Percentiles rank a stretch among this genome's conserved stretches.
phyloP scores from a whole-genome alignment of 2,888 invertebrate species.

The Leucoptera coffeella region DNA sequence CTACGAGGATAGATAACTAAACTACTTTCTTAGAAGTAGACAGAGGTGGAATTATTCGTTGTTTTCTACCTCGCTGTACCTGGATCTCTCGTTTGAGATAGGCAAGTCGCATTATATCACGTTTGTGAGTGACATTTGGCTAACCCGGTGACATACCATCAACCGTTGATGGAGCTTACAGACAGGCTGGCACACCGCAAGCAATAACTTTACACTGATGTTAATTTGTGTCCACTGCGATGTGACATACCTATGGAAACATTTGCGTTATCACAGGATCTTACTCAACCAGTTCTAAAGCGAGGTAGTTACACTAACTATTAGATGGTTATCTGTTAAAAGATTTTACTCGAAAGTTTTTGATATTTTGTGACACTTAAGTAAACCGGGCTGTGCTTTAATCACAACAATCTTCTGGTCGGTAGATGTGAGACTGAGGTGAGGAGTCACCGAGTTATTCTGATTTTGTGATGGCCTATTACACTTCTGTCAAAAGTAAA shows the following conservation, averaged over 20 bases:
- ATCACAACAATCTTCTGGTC: no score
- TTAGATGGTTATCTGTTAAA: no score
- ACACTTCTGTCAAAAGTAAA: constrained; percentile 30
- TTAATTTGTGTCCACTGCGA: constrained; percentile 37
- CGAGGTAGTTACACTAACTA: constrained; percentile 32
- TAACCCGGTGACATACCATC: constrained; percentile 45
- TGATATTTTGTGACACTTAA: no score
- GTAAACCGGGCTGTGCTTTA: no score
- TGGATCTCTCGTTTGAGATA: constrained; percentile 39
- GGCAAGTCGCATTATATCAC: constrained; percentile 40
- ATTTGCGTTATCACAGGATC: constrained; percentile 30
- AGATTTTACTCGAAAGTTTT: no score
- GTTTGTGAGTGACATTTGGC: constrained; percentile 36
- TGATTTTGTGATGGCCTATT: constrained; percentile 33
- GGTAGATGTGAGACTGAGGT: no score
- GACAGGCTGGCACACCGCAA: constrained; percentile 37
- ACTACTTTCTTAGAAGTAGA: no score
- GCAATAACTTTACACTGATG: constrained; percentile 40
- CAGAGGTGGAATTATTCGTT: no score
- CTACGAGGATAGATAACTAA: no score
- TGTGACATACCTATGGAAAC: constrained; percentile 27
- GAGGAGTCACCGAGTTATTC: no score
- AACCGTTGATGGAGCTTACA: constrained; percentile 52
- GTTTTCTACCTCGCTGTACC: no score
- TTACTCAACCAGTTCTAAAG: constrained; percentile 25